phyloP scores from a whole-genome alignment of 1,140 invertebrate species.

The Heterodera carotae region DNA sequence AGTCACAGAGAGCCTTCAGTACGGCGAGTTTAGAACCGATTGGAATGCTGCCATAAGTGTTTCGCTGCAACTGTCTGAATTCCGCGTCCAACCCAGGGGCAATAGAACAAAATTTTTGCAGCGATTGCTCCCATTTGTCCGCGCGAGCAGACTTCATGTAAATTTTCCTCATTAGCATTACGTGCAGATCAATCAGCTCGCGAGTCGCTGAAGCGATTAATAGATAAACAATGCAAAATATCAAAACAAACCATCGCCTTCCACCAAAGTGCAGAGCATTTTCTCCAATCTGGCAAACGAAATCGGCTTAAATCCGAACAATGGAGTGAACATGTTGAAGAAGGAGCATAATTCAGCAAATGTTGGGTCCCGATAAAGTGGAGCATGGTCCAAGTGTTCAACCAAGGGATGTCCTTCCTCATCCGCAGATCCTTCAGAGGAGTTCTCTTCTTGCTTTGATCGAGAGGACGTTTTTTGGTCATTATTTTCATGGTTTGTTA shows the following conservation, averaged over 20 bases:
- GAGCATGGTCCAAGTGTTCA: conserved; percentile 26
- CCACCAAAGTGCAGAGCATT: conserved; percentile 38
- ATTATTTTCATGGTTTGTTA: background rate
- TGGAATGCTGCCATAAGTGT: conserved; percentile 43
- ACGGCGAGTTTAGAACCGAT: conserved; percentile 41
- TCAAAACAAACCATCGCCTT: conserved; percentile 43
- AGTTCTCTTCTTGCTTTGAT: background rate
- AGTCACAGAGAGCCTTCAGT: conserved; percentile 47
- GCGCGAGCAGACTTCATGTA: conserved; percentile 46
- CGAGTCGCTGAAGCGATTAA: conserved; percentile 29
- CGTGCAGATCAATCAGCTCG: conserved; percentile 52
- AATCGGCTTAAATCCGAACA: conserved; percentile 43
- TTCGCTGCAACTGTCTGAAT: conserved; percentile 36
- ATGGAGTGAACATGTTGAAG: conserved; percentile 49
- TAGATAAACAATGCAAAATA: background rate
- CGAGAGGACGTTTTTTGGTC: background rate
- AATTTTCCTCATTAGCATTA: conserved; percentile 44
- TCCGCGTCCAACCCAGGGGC: conserved; percentile 35
- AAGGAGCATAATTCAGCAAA: conserved; percentile 53
- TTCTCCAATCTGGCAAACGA: conserved; percentile 44
- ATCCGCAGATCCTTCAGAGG: background rate
- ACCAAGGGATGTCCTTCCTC: conserved; percentile 14
- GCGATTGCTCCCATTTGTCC: conserved; percentile 43
- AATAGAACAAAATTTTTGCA: conserved; percentile 49
- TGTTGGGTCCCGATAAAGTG: conserved; percentile 42